Base-by-base conservation (phyloP, 2,797 vertebrate species). In the Epinephelus awoara region DNA sequence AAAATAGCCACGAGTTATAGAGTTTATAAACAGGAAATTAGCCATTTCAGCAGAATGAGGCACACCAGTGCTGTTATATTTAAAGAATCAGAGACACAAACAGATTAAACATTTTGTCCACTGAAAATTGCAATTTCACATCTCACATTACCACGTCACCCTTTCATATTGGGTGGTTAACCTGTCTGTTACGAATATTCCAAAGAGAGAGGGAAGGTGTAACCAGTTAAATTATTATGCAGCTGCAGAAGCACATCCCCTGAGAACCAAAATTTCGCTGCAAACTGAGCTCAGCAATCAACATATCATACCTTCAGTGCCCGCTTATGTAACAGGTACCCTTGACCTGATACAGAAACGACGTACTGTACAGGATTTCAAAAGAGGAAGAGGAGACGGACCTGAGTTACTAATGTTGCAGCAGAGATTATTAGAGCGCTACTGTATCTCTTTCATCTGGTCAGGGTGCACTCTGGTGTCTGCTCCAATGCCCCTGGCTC, bases 381-480 rank as follows among this genome's bases (percentile, higher is more conserved):
- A 72, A 75, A 61, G 38, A 79, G 67, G 40, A 25, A 27, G 21
- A 49, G 72, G 23, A 58, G 47, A 67, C 56, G 10, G 40, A 75
- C 62, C 46, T 25, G 72, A 80, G 71, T 59, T 72, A 38, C 59
- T 81, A 72, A 81, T 70, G 75, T 47, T 82, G 75, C 70, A 57
- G 63, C 67, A 75, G 65, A 85, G 83, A 85, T 89, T 83, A 87
- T 85, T 85, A 85, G 82, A 87, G 67, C 59, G 21, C 58, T 47
- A 38, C 82, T 71, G 70, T 79, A 86, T 91, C 83, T 63, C 78
- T 93, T 84, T 88, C 77, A 90, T 90, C 84, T 90, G 59, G 68
- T 78, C 78, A 72, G 25, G 71, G 63, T 67, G 66, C 71, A 42
- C 64, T 76, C 62, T 71, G 58, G 52, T 73, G 75, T 83, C 74